Conservation (phyloP, 2,888 invertebrate species). For the Lithophane semibrunnea region DNA sequence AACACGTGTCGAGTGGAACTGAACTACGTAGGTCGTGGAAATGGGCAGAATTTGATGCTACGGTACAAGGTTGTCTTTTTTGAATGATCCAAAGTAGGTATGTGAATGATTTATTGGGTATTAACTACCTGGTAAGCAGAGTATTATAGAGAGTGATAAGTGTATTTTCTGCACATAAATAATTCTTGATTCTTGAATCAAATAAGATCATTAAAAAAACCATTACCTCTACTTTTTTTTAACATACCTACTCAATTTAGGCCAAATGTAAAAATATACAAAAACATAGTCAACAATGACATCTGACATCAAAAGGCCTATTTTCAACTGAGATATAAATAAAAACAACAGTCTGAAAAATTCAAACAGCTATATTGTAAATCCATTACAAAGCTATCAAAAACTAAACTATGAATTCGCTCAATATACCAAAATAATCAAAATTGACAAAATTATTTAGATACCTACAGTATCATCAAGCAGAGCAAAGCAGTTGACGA, state of each 20-base stretch:
- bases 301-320: too few relatives aligned
- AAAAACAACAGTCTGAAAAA: neutral
- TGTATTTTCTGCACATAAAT: neutral
- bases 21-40: slow-evolving; percentile 4
- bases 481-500: neutral
- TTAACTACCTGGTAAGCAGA: neutral
- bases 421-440: neutral
- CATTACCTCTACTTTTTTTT: neutral
- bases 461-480: neutral
- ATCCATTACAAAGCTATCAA: neutral
- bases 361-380: neutral
- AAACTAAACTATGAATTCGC: neutral
- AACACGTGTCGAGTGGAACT: slow-evolving; percentile 49
- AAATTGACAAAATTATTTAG: neutral
- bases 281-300: neutral
- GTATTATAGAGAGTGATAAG: neutral
- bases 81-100: neutral
- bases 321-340: neutral
- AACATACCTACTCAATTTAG: too few relatives aligned
- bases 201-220: neutral
- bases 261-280: neutral
- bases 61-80: slow-evolving; percentile 11
- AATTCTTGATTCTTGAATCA: neutral
- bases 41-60: slow-evolving; percentile 5
- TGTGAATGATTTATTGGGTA: neutral